phyloP scores from a whole-genome alignment of 2,113 vertebrate genomes.

The Pycnonotus jocosus region DNA sequence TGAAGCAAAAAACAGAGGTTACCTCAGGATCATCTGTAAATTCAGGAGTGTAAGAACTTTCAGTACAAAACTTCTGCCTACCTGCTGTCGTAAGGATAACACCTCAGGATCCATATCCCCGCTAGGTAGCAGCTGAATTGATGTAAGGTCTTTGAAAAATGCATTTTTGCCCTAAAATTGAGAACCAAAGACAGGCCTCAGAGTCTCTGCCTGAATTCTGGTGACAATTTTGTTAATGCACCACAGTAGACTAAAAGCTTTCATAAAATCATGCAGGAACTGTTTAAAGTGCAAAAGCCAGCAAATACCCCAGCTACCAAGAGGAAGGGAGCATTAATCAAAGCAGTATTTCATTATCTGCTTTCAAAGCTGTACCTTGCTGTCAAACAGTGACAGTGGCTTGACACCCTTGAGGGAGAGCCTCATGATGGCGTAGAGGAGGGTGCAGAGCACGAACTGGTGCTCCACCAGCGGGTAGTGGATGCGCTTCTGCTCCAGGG shows the following conservation, averaged over 20 bases:
- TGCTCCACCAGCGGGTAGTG: slow-evolving; percentile 94
- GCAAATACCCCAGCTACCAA: not conserved
- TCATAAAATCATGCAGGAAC: not conserved
- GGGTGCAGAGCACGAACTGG: slow-evolving; percentile 83
- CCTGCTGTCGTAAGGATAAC: slow-evolving; percentile 86
- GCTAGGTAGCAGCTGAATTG: slow-evolving; percentile 92
- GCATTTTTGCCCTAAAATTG: slow-evolving; percentile 89
- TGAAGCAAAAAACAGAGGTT: not conserved
- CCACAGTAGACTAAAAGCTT: not conserved
- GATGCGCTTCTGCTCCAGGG: slow-evolving; percentile 87
- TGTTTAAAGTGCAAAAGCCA: not conserved
- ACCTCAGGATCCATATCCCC: slow-evolving; percentile 88
- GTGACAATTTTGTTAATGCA: not conserved
- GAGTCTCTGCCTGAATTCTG: not conserved
- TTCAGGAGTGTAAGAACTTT: not conserved
- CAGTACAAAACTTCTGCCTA: slow-evolving; percentile 40
- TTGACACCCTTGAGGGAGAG: slow-evolving; percentile 83
- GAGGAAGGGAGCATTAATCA: not conserved
- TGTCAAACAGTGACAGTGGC: slow-evolving; percentile 90
- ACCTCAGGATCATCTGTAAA: not conserved
- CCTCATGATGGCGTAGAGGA: slow-evolving; percentile 81
- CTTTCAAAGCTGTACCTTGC: slow-evolving; percentile 77
- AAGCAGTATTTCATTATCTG: accelerated
- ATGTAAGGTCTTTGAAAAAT: slow-evolving; percentile 94
- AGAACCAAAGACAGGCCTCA: not conserved